Evolutionary conservation across 2,888 invertebrate genomes (phyloP), one percentile per base, ranked within the genome.

Genomic region (Ophion ellenae): DNA sequence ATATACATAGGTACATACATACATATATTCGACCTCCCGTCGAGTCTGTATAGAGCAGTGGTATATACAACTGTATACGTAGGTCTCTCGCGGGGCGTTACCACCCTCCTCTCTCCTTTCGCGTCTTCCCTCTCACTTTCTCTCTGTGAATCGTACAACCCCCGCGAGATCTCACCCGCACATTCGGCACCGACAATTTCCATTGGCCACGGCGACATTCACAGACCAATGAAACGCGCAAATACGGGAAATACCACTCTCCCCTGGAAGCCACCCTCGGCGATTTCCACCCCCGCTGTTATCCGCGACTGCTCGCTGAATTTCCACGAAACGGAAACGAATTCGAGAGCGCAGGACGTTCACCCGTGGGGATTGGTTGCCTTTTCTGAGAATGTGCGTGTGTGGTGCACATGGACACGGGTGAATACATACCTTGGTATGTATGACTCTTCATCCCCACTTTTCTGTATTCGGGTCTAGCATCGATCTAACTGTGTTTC

Each of bases 161-260:
- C 83, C 84, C 86, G 73, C 86, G 84, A 90, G 90, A 74, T 80
- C 69, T 77, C 85, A 80, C 87, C 88, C 85, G 78, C 73, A 92
- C 93, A 93, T 90, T 93, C 91, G 92, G 92, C 91, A 93, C 93
- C 88, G 89, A 91, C 88, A 88, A 91, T 88, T 93, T 92, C 93
- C 92, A 94, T 94, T 94, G 94, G 94, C 90, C 91, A 91, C 88
- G 85, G 90, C 92, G 93, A 93, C 93, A 93, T 90, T 93, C 93
- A 90, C 91, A 93, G 92, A 92, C 92, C 94, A 94, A 92, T 92
- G 92, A 90, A 91, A 90, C 90, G 91, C 90, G 90, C 92, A 93
- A 92, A 92, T 92, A 92, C 92, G 87, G 84, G 90, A 89, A 90
- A 91, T 86, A 81, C 88, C 84, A 88, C 81, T 79, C 77, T 83